Evolutionary conservation across 2,888 invertebrate genomes (phyloP), one percentile per base, ranked within the genome.

Genomic region (Folsomia manolachei): DNA sequence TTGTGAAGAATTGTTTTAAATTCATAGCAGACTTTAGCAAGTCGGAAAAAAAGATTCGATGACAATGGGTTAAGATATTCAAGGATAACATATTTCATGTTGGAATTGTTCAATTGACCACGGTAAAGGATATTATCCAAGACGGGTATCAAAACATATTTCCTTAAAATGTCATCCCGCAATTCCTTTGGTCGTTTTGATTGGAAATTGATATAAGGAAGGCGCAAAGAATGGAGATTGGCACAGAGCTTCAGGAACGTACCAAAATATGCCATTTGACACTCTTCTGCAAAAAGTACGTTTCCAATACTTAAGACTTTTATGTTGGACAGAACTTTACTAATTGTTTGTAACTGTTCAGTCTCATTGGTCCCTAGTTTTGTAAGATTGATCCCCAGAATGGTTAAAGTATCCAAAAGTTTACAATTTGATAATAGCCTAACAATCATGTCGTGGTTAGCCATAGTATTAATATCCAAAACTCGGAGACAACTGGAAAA

Each of bases 251-350:
- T 62, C 1, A 74, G 63, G 1, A 74, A 19, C 51, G 21, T 60
- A 65, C 70, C 53, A 24, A 74, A 71, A 61, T 74, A 53, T 24
- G 65, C 69, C 56, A 74, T 65, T 67, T 74, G 71, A n/a, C 51
- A 9, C 21, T 66, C 68, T 25, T 70, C 53, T 52, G 63, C 27
- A 39, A 72, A 74, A 0, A 70, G 27, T 52, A 74, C 66, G 68
- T 67, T 72, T 60, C 74, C 72, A 52, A 74, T 74, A 53, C 63
- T 70, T 67, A 74, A 68, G 56, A 61, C 62, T 68, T 72, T 70
- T 27, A 74, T 53, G 11, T 70, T 70, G 2, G 60, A 27, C 1
- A 72, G 23, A n/a, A 24, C 56, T 18, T 18, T 7, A 19, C 19
- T 7, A 56, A 56, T 19, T 21, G 7, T 56, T 18, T 7, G 19